Evolutionary conservation across 1,140 invertebrate genomes (phyloP).

Genomic region (Heliconius himera): DNA sequence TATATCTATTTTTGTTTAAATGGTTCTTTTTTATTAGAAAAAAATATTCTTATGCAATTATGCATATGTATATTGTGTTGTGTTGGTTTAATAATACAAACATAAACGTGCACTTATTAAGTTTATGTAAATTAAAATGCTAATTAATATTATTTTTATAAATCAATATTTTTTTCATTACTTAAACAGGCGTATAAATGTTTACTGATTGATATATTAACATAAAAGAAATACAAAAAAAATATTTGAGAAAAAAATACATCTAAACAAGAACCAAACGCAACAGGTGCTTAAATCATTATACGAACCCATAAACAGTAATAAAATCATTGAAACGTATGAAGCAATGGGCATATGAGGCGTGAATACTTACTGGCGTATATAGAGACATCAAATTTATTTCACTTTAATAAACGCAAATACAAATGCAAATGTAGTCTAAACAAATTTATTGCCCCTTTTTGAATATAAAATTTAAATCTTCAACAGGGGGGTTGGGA

Average conservation of each 20-base stretch:
- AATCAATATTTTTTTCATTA: too few species aligned
- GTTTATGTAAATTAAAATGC: too few species aligned
- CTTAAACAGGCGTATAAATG: too few species aligned
- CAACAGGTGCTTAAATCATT: constrained; percentile 46
- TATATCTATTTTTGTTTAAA: not conserved
- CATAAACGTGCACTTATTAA: too few species aligned
- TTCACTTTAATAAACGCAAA: constrained; percentile 64
- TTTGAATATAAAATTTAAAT: constrained; percentile 36
- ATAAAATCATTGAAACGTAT: constrained; percentile 38
- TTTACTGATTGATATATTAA: not conserved
- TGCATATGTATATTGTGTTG: too few species aligned
- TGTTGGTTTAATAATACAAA: too few species aligned
- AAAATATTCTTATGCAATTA: too few species aligned
- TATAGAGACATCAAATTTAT: constrained; percentile 65
- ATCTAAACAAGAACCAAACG: not conserved
- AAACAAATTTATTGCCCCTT: constrained; percentile 59
- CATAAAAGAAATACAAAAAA: not conserved
- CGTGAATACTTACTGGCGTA: constrained; percentile 38
- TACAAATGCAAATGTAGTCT: constrained; percentile 61
- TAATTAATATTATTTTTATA: too few species aligned
- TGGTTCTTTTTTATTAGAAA: not conserved
- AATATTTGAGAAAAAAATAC: not conserved
- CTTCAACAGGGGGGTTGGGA: constrained; percentile 20
- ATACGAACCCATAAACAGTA: constrained; percentile 36
- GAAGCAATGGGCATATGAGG: constrained; percentile 33